A percentile compares a stretch with the other conserved stretches of the same genome.
Evolutionary conservation across 2,113 vertebrate genomes (phyloP).

Genomic region (Barnardius zonarius): DNA sequence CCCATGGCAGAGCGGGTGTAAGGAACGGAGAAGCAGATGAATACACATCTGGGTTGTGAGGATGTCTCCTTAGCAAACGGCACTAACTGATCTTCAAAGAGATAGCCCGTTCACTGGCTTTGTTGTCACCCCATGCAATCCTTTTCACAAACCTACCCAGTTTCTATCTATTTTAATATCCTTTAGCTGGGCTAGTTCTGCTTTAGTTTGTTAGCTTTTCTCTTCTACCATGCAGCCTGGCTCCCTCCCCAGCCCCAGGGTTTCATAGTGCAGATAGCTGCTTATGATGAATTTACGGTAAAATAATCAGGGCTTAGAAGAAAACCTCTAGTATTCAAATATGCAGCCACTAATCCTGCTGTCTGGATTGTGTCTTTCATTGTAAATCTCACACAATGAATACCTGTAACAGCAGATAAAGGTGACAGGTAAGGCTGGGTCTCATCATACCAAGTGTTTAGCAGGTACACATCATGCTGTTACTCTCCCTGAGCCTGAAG

Average conservation of each 20-base stretch:
- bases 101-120: not conserved
- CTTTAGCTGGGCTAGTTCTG: not conserved
- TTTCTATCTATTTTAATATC: not conserved
- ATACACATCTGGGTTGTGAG: accelerated
- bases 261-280: not conserved
- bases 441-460: not conserved
- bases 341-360: not conserved
- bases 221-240: not conserved
- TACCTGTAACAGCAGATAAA: not conserved
- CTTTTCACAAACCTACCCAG: not conserved
- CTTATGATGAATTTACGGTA: not conserved
- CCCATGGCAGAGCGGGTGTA: accelerated
- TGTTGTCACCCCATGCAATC: not conserved
- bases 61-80: not conserved
- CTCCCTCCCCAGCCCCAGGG: not conserved
- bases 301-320: not conserved
- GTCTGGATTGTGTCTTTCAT: not conserved
- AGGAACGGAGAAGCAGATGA: not conserved
- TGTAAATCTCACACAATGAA: not conserved
- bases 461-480: not conserved
- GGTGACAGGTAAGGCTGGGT: not conserved
- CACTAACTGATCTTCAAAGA: not conserved
- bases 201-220: not conserved
- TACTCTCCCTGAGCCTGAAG: not conserved
- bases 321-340: not conserved